Conservation (phyloP, 2,888 invertebrate genomes). For the Hyposoter didymator region DNA sequence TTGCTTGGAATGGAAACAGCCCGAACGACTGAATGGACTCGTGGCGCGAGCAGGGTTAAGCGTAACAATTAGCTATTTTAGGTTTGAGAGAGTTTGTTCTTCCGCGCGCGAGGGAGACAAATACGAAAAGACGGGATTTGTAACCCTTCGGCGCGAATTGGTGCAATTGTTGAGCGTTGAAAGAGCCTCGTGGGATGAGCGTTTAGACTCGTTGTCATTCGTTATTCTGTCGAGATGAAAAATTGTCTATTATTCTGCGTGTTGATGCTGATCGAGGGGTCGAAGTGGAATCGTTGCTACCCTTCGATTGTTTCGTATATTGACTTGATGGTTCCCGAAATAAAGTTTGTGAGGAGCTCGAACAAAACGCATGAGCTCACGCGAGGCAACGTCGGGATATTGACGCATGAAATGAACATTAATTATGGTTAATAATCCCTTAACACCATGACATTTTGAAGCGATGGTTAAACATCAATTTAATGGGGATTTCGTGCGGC, state of each 20-base stretch:
- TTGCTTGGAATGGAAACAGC: neutral
- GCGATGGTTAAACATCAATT: neutral
- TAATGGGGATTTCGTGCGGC: too few relatives aligned
- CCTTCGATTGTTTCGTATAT: neutral
- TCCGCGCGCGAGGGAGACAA: neutral
- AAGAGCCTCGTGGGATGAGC: neutral
- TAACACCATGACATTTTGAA: neutral
- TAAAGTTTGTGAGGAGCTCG: neutral
- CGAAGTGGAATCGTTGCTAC: too few relatives aligned
- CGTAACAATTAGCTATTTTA: constrained; percentile 1
- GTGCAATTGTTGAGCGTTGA: neutral
- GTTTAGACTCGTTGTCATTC: neutral
- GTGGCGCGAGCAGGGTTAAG: neutral
- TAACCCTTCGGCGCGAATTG: neutral
- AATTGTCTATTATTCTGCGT: neutral
- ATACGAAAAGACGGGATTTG: neutral
- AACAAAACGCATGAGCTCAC: neutral
- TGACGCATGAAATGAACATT: neutral
- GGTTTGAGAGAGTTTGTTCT: neutral
- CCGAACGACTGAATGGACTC: neutral
- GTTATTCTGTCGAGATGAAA: neutral
- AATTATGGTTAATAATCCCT: constrained; percentile 14
- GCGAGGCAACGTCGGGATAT: neutral
- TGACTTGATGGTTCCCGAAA: neutral
- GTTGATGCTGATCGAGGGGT: too few relatives aligned